Conservation (phyloP, 2,888 invertebrate species). For the Euzetes globulus region DNA sequence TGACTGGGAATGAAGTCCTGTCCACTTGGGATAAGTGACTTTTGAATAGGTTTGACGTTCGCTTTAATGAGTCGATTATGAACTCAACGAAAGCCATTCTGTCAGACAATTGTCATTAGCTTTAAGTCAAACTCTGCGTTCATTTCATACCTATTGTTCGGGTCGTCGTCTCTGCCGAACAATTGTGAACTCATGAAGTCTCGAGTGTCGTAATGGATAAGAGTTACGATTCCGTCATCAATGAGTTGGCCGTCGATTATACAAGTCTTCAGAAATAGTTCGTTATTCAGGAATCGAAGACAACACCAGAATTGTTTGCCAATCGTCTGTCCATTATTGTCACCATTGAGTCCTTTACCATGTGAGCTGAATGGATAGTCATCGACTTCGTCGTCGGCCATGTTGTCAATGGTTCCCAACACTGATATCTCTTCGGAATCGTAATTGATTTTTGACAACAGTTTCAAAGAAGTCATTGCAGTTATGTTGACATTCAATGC, state of each 20-base stretch:
- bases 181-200: conserved; percentile 35
- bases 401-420: conserved; percentile 11
- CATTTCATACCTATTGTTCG: conserved; percentile 6
- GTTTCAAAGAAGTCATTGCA: conserved; percentile 7
- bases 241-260: conserved; percentile 7
- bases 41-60: conserved; percentile 15
- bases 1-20: neutral
- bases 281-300: neutral
- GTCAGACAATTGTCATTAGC: neutral
- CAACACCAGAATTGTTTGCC: conserved; percentile 17
- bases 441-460: conserved; percentile 5
- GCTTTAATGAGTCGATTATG: conserved; percentile 25
- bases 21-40: neutral
- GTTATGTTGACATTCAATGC: conserved; percentile 20
- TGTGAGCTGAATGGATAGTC: neutral
- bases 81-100: conserved; percentile 34
- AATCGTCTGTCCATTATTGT: neutral
- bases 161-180: conserved; percentile 16
- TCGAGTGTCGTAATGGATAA: conserved; percentile 32
- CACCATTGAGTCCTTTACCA: neutral
- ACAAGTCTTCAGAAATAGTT: neutral
- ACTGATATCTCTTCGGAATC: conserved; percentile 12
- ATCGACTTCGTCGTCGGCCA: neutral
- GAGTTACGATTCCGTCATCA: conserved; percentile 24
- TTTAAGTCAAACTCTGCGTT: neutral